phyloP scores from a whole-genome alignment of 2,113 vertebrate genomes.

The Sinocyclocheilus anophthalmus region DNA sequence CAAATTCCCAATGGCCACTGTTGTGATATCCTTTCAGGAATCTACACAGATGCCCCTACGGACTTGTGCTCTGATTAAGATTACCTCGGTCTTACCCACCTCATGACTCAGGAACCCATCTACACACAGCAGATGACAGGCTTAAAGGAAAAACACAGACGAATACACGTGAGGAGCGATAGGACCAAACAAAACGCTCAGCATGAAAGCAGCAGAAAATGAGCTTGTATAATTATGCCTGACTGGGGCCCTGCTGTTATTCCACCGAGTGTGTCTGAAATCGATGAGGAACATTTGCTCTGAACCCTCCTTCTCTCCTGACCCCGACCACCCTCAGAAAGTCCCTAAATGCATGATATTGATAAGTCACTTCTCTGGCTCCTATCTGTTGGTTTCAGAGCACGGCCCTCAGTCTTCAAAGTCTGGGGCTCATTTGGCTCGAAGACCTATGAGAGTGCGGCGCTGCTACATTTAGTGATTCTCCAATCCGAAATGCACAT shows the following conservation, averaged over 20 bases:
- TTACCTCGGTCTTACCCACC: conserved; percentile 44
- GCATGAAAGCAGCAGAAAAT: conserved; percentile 30
- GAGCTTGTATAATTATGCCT: conserved; percentile 30
- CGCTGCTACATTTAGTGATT: conserved; percentile 40
- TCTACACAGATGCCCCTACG: conserved; percentile 20
- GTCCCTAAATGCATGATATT: conserved; percentile 41
- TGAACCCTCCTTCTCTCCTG: conserved; percentile 29
- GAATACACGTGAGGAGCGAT: too few relatives aligned
- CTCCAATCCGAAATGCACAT: conserved; percentile 33
- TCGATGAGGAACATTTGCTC: conserved; percentile 51
- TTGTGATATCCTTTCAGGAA: conserved; percentile 12
- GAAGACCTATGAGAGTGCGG: not conserved
- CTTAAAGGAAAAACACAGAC: conserved; percentile 40
- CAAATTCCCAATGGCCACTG: not conserved
- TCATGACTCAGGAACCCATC: conserved; percentile 47
- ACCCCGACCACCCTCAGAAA: conserved; percentile 27
- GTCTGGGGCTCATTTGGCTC: not conserved
- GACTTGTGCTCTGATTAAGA: conserved; percentile 39
- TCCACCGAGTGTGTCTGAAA: conserved; percentile 34
- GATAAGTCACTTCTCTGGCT: conserved; percentile 46
- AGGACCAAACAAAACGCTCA: conserved; percentile 27
- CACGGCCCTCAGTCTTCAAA: not conserved
- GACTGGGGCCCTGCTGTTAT: conserved; percentile 30
- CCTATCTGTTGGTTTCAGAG: conserved; percentile 28
- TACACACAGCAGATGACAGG: conserved; percentile 36